Evolutionary conservation across 2,888 invertebrate genomes (phyloP).

Genomic region (Aspidapion aeneum): DNA sequence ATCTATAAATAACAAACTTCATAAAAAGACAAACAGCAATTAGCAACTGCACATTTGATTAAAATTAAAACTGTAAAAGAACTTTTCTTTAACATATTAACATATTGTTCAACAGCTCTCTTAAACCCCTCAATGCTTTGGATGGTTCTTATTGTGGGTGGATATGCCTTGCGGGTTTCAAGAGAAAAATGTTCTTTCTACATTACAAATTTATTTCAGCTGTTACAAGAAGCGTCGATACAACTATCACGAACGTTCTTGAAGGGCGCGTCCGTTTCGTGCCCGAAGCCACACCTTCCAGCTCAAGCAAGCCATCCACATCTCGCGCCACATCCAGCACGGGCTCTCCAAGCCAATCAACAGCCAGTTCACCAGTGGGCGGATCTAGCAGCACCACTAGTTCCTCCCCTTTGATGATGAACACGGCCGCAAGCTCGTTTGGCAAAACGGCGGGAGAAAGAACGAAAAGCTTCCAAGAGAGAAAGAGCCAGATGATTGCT

Average conservation of each 20-base stretch:
- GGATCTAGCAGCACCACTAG: constrained; percentile 31
- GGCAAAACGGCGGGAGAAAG: constrained; percentile 59
- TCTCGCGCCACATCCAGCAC: constrained; percentile 13
- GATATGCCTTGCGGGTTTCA: background rate
- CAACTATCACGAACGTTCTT: constrained; percentile 76
- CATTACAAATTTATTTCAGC: constrained; percentile 49
- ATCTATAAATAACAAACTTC: background rate
- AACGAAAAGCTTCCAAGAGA: constrained; percentile 72
- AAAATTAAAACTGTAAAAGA: background rate
- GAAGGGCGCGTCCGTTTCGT: constrained; percentile 69
- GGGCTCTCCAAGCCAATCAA: background rate
- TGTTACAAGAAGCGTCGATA: constrained; percentile 70
- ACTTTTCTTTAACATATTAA: background rate
- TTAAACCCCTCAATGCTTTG: background rate
- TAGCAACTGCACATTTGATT: background rate
- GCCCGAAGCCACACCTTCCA: constrained; percentile 44
- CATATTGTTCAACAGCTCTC: background rate
- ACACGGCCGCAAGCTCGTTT: constrained; percentile 50
- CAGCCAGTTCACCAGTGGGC: too few relatives aligned
- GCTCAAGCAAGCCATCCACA: constrained; percentile 20
- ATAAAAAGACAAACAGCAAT: background rate
- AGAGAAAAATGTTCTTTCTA: too few relatives aligned
- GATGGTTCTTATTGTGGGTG: background rate
- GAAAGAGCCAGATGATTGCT: constrained; percentile 74
- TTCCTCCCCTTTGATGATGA: constrained; percentile 26